Base-by-base conservation (phyloP, 2,113 vertebrate species). In the Rhinopomastus cyanomelas region DNA sequence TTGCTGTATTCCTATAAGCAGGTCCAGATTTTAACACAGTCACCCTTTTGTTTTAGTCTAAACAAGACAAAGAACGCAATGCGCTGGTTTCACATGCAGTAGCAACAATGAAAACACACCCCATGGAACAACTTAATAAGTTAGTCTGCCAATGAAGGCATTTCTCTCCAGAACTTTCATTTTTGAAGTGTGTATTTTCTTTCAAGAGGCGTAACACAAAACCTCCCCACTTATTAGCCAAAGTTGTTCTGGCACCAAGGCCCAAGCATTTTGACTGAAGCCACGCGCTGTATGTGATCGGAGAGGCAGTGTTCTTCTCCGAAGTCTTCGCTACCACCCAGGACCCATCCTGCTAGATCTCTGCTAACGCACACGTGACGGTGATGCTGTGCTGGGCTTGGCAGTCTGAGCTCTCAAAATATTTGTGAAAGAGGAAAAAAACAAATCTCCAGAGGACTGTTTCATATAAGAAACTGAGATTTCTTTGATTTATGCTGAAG, bases 271-370 rank as follows among this genome's bases (percentile, higher is more conserved):
- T 20, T 42, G 15, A 55, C 22, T 19, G 44, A 80, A 81, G 55
- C 66, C 1, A 0, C 29, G 48, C 12, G 3, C 10, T 36, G 3
- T 39, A 8, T 16, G 21, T 16, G 44, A 16, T 15, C n/a, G 51
- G 36, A 78, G 71, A 32, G 16, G 42, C 46, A n/a, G 11, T 8
- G 5, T 7, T 73, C n/a, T 62, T 12, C 16, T 71, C 59, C 44
- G 11, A 65, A 44, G 36, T 30, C n/a, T 60, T 25, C 65, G 2
- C 18, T 57, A 6, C 23, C 25, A 49, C 7, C 26, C 13, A 39
- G n/a, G 7, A 16, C 7, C 39, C 39, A n/a, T n/a, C n/a, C n/a
- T n/a, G n/a, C n/a, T n/a, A n/a, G n/a, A n/a, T n/a, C n/a, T n/a
- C n/a, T n/a, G 4, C 23, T 22, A 76, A 52, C 9, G 30, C 20